Evolutionary conservation across 2,888 invertebrate genomes (phyloP).

Genomic region (Cerastis leucographa): DNA sequence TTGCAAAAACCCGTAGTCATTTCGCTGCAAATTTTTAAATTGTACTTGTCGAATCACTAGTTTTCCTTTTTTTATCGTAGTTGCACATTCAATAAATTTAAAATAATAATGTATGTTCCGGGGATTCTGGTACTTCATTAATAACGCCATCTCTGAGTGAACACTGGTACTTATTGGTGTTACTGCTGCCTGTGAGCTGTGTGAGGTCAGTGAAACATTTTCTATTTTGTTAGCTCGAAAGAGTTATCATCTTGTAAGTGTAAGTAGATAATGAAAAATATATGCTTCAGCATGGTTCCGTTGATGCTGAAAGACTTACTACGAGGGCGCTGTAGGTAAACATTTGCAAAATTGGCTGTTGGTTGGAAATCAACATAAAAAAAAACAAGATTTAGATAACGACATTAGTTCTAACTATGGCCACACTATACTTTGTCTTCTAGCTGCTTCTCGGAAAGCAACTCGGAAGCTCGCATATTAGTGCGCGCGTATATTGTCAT

Average conservation of each 20-base stretch:
- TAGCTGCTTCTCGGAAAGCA: neutral
- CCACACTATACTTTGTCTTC: neutral
- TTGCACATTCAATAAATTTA: neutral
- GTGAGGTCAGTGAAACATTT: neutral
- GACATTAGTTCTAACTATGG: neutral
- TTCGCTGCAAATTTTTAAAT: neutral
- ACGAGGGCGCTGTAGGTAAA: neutral
- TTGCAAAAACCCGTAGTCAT: neutral
- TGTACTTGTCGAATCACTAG: neutral
- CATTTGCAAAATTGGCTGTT: neutral
- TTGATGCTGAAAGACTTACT: neutral
- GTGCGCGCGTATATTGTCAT: no score
- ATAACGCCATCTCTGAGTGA: neutral
- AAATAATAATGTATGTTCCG: neutral
- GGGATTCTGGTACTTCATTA: neutral
- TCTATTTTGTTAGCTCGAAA: neutral
- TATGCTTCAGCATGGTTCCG: neutral
- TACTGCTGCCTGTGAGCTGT: neutral
- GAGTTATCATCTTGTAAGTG: neutral
- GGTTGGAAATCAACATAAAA: no score
- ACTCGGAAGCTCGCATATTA: neutral
- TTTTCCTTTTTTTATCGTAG: neutral
- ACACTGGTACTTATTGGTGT: neutral
- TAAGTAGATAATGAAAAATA: neutral
- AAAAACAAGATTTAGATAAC: no score